phyloP scores from a whole-genome alignment of 1,140 invertebrate genomes.

The Bombus consobrinus region DNA sequence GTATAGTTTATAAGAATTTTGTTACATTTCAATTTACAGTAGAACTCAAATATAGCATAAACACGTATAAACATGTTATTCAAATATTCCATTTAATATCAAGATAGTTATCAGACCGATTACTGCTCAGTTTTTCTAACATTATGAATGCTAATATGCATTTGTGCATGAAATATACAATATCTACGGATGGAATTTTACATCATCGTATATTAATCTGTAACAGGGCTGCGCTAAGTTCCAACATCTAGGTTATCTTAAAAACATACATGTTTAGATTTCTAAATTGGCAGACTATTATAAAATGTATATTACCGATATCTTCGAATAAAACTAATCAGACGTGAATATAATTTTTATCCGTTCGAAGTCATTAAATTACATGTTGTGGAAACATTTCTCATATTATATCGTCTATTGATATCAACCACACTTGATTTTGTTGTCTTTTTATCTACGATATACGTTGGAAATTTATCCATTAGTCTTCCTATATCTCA shows the following conservation, averaged over 20 bases:
- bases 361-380: neutral
- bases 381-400: neutral
- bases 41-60: neutral
- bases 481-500: neutral
- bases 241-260: neutral
- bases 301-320: neutral
- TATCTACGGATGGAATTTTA: neutral
- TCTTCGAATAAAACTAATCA: neutral
- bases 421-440: neutral
- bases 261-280: neutral
- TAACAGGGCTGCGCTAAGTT: neutral
- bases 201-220: neutral
- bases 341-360: neutral
- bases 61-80: neutral
- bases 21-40: neutral
- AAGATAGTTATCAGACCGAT: neutral
- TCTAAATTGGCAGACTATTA: neutral
- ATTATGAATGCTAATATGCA: neutral
- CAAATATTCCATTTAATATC: neutral
- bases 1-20: neutral
- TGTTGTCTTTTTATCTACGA: neutral
- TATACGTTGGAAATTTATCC: neutral
- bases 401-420: neutral
- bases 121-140: neutral
- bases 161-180: neutral